Conservation (phyloP, 2,797 vertebrate genomes). For the Eidolon dupreanum region DNA sequence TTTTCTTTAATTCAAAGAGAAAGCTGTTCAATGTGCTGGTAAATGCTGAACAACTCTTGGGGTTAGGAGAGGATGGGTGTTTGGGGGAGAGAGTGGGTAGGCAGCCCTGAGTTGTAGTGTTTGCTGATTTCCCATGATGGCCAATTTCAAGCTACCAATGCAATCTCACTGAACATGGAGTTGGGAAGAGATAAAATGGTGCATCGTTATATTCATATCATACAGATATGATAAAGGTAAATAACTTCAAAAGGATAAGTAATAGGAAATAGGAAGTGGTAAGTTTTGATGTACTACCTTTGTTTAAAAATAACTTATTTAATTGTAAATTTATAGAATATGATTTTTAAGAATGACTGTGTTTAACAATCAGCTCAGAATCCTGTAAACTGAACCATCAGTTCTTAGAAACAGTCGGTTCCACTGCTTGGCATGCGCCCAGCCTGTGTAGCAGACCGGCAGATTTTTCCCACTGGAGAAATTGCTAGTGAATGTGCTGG, state of each 20-base stretch:
- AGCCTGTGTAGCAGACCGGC: fast-evolving
- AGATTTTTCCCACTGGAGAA: neutral
- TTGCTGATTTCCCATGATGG: neutral
- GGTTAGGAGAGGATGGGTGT: neutral
- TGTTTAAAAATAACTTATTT: neutral
- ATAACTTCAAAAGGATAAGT: neutral
- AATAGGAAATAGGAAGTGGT: neutral
- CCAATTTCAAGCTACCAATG: neutral
- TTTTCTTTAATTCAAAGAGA: neutral
- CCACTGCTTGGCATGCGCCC: neutral
- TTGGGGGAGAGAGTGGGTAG: neutral
- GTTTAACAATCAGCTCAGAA: neutral
- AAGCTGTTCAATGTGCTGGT: neutral
- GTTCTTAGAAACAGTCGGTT: constrained; percentile 5
- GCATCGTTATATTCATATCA: neutral
- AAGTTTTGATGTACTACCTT: neutral
- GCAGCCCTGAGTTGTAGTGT: neutral
- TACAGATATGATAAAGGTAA: neutral
- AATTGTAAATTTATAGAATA: neutral
- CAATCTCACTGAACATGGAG: neutral
- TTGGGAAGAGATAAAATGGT: neutral
- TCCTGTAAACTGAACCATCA: neutral
- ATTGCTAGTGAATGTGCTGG: neutral
- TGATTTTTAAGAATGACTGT: neutral
- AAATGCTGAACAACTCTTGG: neutral